Evolutionary conservation across 2,888 invertebrate species (phyloP).

Genomic region (Nemotelus pantherinus): DNA sequence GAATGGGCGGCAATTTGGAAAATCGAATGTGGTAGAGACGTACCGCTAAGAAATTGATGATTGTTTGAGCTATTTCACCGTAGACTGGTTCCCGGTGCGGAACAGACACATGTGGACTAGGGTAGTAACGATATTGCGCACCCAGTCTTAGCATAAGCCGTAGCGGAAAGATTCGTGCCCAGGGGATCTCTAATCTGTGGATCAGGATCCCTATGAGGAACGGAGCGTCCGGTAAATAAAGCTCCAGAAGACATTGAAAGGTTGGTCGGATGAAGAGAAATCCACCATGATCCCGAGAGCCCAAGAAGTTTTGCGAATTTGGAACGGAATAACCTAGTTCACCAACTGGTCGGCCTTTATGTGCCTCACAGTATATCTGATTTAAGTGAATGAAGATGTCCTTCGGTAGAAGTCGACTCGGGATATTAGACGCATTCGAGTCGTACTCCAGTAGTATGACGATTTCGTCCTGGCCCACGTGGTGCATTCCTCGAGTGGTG

Average conservation of each 20-base stretch:
- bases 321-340: conserved; percentile 76
- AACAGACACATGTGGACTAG: conserved; percentile 82
- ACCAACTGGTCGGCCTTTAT: conserved; percentile 74
- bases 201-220: conserved; percentile 82
- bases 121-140: conserved; percentile 87
- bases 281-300: conserved; percentile 79
- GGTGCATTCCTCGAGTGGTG: conserved; percentile 78
- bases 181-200: conserved; percentile 70
- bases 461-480: conserved; percentile 85
- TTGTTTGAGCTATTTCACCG: conserved; percentile 87
- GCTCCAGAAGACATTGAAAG: conserved; percentile 82
- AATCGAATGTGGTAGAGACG: conserved; percentile 53
- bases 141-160: conserved; percentile 81
- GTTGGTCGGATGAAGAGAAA: conserved; percentile 84
- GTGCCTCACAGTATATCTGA: conserved; percentile 75
- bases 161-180: conserved; percentile 79
- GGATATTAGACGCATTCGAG: conserved; percentile 64
- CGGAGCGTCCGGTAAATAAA: conserved; percentile 77
- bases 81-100: conserved; percentile 81
- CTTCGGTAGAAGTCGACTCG: conserved; percentile 67
- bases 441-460: conserved; percentile 78
- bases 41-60: conserved; percentile 83
- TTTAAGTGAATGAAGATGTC: conserved; percentile 81
- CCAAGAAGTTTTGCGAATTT: conserved; percentile 67
- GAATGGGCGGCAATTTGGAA: neutral